Percentiles rank a stretch among this genome's conserved stretches.
These are phyloP conservation scores for Prosopocoilus inquinatus DNA, from an alignment of 2,888 invertebrate genomes.

Conservation along the genomic window DNA sequence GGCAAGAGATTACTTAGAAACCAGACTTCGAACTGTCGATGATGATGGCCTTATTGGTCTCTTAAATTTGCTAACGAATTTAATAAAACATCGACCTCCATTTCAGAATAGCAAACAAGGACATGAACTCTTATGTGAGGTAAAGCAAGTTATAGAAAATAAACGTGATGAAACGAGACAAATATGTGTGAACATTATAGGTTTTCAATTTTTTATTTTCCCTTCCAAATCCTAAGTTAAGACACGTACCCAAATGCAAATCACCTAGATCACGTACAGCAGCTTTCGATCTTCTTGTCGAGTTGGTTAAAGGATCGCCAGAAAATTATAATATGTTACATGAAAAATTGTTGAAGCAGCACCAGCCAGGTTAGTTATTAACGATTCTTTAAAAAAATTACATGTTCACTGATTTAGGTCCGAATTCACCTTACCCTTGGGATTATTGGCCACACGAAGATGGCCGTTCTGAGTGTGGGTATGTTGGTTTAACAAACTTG, in stretches of 20 bases:
- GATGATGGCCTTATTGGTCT: constrained; percentile 91
- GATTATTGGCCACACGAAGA: constrained; percentile 98
- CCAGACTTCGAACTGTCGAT: constrained; percentile 75
- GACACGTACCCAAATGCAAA: constrained; percentile 91
- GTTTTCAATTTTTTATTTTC: constrained; percentile 88
- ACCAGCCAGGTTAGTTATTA: constrained; percentile 66
- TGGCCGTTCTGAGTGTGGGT: constrained; percentile 90
- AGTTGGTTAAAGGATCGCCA: constrained; percentile 79
- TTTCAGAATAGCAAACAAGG: constrained; percentile 82
- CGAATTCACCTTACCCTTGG: constrained; percentile 88
- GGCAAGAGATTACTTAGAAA: constrained; percentile 78
- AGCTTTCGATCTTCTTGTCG: constrained; percentile 87
- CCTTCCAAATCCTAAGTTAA: constrained; percentile 79
- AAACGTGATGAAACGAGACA: not conserved
- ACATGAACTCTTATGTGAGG: constrained; percentile 64
- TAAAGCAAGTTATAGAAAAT: constrained; percentile 33
- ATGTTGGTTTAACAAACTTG: constrained; percentile 90
- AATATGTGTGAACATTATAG: constrained; percentile 50
- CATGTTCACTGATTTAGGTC: constrained; percentile 50
- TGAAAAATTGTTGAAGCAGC: constrained; percentile 79
- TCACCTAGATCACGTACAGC: constrained; percentile 85
- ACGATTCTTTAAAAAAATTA: not conserved
- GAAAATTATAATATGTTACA: constrained; percentile 85
- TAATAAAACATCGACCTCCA: constrained; percentile 84
- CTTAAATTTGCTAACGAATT: constrained; percentile 80